Evolutionary conservation across 2,797 vertebrate species (phyloP), one percentile per base, ranked within the genome.

Genomic region (Sebastes flavidus): DNA sequence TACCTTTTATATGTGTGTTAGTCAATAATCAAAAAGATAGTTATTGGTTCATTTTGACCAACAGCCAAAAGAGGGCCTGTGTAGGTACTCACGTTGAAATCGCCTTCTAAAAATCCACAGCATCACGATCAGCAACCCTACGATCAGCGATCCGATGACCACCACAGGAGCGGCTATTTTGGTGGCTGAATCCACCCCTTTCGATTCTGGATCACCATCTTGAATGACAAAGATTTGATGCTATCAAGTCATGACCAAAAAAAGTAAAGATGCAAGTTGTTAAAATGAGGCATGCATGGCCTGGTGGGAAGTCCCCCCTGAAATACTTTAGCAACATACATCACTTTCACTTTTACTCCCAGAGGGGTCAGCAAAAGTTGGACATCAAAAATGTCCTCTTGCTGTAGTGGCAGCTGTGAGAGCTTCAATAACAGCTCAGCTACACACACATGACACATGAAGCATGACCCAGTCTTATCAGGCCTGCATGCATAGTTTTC

Each of bases 141-240:
- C 5, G 8, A 91, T 86, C 63, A 95, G 77, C 0, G 93, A 93
- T 0, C 95, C 95, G 0, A 95, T 90, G 0, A 96, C 93, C 81
- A 95, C 72, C 3, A 89, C 2, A 6, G 91, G 89, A 34, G 95
- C 91, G 0, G 87, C 52, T 1, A 93, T 6, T 16, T 78, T 79
- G 9, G 80, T 32, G 4, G 27, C 0, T 4, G 0, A 0, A 30
- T 2, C 8, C 0, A 0, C 0, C 1, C 0, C 1, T 4, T 2
- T n/a, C 8, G 0, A 0, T 0, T 0, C 77, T 86, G 16, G 25
- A 72, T 0, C 0, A 69, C 59, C 1, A 34, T 10, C 76, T 22
- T 9, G 5, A 36, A 78, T 2, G 20, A 25, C 3, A 63, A 8
- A 2, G 16, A 2, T 24, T 22, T 1, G 11, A 20, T 6, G 6